Base-by-base conservation (phyloP, 1,140 invertebrate genomes). In the Brachionus manjavacas region DNA sequence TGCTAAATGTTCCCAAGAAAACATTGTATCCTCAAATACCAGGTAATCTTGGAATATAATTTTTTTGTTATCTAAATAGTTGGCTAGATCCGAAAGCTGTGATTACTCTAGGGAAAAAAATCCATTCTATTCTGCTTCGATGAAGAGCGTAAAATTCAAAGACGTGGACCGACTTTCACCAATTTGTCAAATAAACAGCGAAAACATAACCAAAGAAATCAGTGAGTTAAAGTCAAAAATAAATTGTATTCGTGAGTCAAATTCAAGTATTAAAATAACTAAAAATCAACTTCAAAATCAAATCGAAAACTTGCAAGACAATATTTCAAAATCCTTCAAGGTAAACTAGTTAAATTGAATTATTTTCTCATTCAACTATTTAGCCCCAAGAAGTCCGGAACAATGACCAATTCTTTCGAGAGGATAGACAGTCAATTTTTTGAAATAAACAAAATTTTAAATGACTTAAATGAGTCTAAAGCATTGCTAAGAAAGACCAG, bases 401-500 rank as follows among this genome's bases (percentile, higher is more conserved):
- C 68, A 20, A 72, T 72, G 1, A 72, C 68, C 12, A 76, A 49
- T 49, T 76, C 72, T 49, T 76, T 76, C 9, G 72, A 76, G 25
- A 76, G 43, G 49, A 76, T 76, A 14, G 72, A 76, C 49, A 23
- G 43, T 25, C 72, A 49, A 76, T 76, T 76, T 49, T 76, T 76
- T 76, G 72, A 76, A 76, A 76, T 76, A 49, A 76, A 76, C 43
- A 76, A 11, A 76, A 76, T 76, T 35, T 49, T 76, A 25, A 76
- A 20, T 25, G 72, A 76, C 49, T 76, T 76, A 31, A 76, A 76
- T n/a, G 72, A 76, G 20, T 76, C 72, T 14, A 76, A 49, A 76
- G 72, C 43, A 8, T 76, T 76, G 43, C 20, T 76, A 11, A 23
- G 25, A 76, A 76, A 76, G 41, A 76, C 72, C 16, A 11, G n/a